Conservation (phyloP, 2,797 vertebrate genomes). For the Parambassis ranga region DNA sequence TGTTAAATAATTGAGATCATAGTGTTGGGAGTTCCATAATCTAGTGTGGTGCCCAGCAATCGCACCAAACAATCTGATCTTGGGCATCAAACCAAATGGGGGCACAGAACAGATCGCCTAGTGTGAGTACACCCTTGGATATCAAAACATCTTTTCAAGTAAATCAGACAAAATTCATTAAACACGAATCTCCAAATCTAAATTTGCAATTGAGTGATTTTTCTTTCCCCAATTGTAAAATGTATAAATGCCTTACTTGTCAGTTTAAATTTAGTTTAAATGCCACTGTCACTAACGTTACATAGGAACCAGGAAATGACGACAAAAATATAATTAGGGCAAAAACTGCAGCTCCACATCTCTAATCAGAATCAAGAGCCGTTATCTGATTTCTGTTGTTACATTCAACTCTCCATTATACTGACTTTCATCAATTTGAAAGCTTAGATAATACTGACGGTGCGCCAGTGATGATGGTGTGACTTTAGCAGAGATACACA, state of each 20-base stretch:
- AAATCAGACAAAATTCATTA: conserved; percentile 49
- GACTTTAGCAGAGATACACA: conserved; percentile 20
- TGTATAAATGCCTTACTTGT: conserved; percentile 43
- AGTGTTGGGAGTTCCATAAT: too few relatives aligned
- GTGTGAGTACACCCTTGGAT: too few relatives aligned
- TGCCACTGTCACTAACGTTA: conserved; percentile 1
- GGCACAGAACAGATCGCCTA: too few relatives aligned
- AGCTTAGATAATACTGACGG: conserved; percentile 55
- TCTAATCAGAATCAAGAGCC: conserved; percentile 20
- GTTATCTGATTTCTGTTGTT: conserved; percentile 37
- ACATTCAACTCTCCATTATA: conserved; percentile 64
- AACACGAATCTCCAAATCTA: conserved; percentile 24
- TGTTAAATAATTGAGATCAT: too few relatives aligned
- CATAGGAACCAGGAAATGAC: too few relatives aligned
- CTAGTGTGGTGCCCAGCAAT: too few relatives aligned
- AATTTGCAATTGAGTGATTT: background rate
- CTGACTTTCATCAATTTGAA: conserved; percentile 28
- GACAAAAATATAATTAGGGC: background rate
- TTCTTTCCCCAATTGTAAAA: conserved; percentile 2
- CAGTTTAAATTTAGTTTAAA: conserved; percentile 12
- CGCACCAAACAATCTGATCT: too few relatives aligned
- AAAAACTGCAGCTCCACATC: conserved; percentile 11
- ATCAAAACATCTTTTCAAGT: conserved; percentile 59
- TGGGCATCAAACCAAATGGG: too few relatives aligned
- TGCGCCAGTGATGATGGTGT: conserved; percentile 10